Evolutionary conservation across 2,797 vertebrate genomes (phyloP), one percentile per base, ranked within the genome.

Genomic region (Scleropages formosus): DNA sequence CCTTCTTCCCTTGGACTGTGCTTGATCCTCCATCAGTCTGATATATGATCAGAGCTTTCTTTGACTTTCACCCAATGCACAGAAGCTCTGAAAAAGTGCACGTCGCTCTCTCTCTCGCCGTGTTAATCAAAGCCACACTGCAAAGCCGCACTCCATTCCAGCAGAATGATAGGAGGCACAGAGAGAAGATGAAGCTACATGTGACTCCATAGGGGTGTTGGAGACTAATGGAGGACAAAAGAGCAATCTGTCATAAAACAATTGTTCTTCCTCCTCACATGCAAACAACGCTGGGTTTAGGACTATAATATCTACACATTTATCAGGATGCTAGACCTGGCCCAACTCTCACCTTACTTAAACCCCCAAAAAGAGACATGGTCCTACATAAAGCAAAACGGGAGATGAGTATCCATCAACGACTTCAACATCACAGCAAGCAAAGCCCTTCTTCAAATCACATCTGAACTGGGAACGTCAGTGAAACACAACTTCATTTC

Each of bases 191-290:
- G 47, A 68, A 22, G 63, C 39, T 44, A 39, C 31, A 65, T 67
- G 65, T 65, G 18, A 22, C 65, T 67, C 65, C 44, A 63, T 26
- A 26, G 63, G 24, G 63, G 61, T 61, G 61, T 61, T 63, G 61
- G 7, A 39, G 61, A 27, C 15, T 63, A 63, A 63, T 63, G 39
- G 66, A 68, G 66, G 39, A 68, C 39, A 22, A 68, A 51, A 44
- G 44, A 12, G 49, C 44, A 68, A 53, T 70, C 49, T 26, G 24
- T 16, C 68, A 70, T 16, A 49, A 53, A 49, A 16, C 53, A 13
- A 1, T n/a, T 49, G 44, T 0, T 49, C 47, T 22, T 7, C 11
- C 66, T 44, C 16, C 18, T 65, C 31, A 18, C 9, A 6, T 63
- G 31, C 18, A 6, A 18, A 9, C n/a, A 12, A n/a, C 27, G 7